Evolutionary conservation across 1,140 invertebrate genomes (phyloP), one percentile per base, ranked within the genome.

Genomic region (Bombus waltoni): DNA sequence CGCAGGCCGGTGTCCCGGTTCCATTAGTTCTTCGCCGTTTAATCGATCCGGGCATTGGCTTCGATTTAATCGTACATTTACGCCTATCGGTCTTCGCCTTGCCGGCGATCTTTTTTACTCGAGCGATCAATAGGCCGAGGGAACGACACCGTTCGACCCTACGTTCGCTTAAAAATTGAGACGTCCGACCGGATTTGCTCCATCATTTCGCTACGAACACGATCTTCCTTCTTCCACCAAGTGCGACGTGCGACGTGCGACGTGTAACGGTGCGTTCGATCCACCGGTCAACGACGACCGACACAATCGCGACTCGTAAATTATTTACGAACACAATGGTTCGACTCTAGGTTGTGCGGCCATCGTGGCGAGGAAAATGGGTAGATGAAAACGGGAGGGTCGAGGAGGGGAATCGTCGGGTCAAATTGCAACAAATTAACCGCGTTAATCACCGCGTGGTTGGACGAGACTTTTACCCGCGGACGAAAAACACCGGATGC

Each of bases 361-460:
- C 42, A 47, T 38, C 32, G 25, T 32, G 40, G 6, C 8, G 10
- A 18, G 28, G 35, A 35, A n/a, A n/a, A 40, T 13, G 38, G 44
- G 53, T 9, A 22, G 13, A 18, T 32, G 71, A 75, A 65, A 40
- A 32, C 3, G 57, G 5, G 18, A 18, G 70, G 32, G n/a, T 25
- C 6, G 32, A 9, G 25, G 47, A 32, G 62, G 6, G 1, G 74
- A 18, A 66, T 79, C 70, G 89, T 66, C 75, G 88, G 86, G 81
- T 89, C 84, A 89, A 91, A 91, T 91, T 91, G 90, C 88, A 90
- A 91, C 90, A 88, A 91, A 91, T 91, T 91, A 91, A 91, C 88
- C 88, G 79, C 90, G 88, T 91, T 91, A 91, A 91, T 91, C 90
- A 89, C 84, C 78, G 1, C 32, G 77, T 59, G 66, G 66, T 79